A percentile compares a stretch with the other conserved stretches of the same genome.
These are phyloP conservation scores for Napeogenes sylphis DNA, from an alignment of 2,888 invertebrate species.

Conservation along the genomic window DNA sequence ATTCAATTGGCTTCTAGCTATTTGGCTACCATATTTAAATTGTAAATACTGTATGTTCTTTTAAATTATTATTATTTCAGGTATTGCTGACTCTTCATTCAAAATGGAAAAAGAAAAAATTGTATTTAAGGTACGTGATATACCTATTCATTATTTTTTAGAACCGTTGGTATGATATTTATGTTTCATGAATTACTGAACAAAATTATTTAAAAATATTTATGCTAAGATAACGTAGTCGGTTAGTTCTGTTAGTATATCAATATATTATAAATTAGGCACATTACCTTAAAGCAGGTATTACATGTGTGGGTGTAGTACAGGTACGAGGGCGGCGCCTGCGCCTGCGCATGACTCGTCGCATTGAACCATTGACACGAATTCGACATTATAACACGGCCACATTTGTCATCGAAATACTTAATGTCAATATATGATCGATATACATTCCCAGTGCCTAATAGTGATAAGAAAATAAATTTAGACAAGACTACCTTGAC, in stretches of 20 bases:
- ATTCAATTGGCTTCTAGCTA: too few species aligned
- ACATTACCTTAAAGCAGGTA: conserved; percentile 17
- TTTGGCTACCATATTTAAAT: background rate
- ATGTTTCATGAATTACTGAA: too few species aligned
- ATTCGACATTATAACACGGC: conserved; percentile 39
- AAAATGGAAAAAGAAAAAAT: conserved; percentile 70
- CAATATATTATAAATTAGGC: background rate
- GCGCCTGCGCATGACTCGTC: conserved; percentile 28
- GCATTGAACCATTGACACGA: conserved; percentile 51
- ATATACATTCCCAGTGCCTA: conserved; percentile 26
- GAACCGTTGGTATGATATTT: too few species aligned
- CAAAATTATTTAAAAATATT: too few species aligned
- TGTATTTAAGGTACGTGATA: conserved; percentile 62
- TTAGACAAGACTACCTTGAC: conserved; percentile 28
- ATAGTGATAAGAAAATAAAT: conserved; percentile 25
- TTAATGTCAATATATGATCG: conserved; percentile 35
- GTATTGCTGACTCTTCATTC: conserved; percentile 13
- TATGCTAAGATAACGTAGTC: too few species aligned
- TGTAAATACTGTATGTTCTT: too few species aligned
- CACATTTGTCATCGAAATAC: conserved; percentile 39
- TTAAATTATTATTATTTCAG: conserved; percentile 28
- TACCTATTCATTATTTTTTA: background rate
- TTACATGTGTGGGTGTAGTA: conserved; percentile 13
- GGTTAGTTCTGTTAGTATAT: background rate
- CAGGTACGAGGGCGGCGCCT: conserved; percentile 19